Evolutionary conservation across 2,888 invertebrate species (phyloP).

Genomic region (Limenitis arthemis): DNA sequence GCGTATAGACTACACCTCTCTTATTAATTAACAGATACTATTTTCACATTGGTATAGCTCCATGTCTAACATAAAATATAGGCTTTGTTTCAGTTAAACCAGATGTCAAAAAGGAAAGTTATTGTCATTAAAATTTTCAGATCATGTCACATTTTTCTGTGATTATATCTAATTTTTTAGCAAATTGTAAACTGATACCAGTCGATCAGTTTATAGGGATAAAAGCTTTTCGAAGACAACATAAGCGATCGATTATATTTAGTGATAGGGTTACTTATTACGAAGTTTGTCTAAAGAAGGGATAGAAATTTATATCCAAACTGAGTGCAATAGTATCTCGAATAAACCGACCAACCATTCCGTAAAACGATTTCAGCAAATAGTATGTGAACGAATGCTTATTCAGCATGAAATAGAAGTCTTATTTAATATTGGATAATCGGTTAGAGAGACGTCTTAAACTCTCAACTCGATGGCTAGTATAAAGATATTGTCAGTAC

Average conservation of each 20-base stretch:
- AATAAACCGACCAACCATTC: constrained; percentile 4
- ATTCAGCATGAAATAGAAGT: constrained; percentile 51
- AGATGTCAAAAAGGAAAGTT: not conserved
- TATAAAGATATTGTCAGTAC: constrained; percentile 18
- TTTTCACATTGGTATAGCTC: too few relatives aligned
- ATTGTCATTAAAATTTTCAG: not conserved
- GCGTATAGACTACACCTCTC: too few relatives aligned
- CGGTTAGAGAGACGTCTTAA: constrained; percentile 39
- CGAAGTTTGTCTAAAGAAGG: not conserved
- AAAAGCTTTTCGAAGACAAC: too few relatives aligned
- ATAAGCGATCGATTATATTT: too few relatives aligned
- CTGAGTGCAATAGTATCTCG: not conserved
- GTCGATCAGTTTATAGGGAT: too few relatives aligned
- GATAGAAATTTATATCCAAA: not conserved
- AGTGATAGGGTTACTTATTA: too few relatives aligned
- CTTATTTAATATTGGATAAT: constrained; percentile 47
- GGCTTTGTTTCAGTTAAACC: too few relatives aligned
- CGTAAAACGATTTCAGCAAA: constrained; percentile 24
- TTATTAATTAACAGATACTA: too few relatives aligned
- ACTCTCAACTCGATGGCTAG: constrained; percentile 30
- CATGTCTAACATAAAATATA: too few relatives aligned
- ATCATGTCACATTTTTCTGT: too few relatives aligned
- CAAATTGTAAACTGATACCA: too few relatives aligned
- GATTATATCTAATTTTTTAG: too few relatives aligned
- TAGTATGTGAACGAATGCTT: constrained; percentile 30